phyloP scores from a whole-genome alignment of 2,797 vertebrate species.

The Tiaroga cobitis region DNA sequence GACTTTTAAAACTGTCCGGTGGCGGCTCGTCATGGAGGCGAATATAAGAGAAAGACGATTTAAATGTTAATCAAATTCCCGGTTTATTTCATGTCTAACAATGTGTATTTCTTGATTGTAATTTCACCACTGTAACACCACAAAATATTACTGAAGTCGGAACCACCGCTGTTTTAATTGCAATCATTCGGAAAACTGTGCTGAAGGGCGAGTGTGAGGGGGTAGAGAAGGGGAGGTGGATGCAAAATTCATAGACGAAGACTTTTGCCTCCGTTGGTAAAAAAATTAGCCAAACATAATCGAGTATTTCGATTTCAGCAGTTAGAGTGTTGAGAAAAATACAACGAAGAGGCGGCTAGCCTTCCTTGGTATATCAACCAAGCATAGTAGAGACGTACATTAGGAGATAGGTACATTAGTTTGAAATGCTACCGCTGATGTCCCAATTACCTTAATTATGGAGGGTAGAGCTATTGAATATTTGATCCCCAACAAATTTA shows the following conservation, averaged over 20 bases:
- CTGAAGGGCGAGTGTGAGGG: neutral
- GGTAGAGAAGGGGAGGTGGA: neutral
- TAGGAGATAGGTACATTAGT: neutral
- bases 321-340: neutral
- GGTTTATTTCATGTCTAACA: neutral
- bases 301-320: neutral
- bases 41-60: neutral
- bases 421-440: neutral
- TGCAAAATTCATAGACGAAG: neutral
- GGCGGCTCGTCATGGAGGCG: neutral
- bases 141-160: no score
- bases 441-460: neutral
- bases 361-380: neutral
- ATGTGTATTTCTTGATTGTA: neutral
- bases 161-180: no score
- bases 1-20: neutral
- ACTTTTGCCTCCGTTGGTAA: neutral
- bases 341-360: accelerated
- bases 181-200: neutral
- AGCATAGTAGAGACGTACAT: neutral
- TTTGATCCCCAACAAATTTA: neutral
- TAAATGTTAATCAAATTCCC: neutral
- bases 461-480: neutral
- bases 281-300: neutral
- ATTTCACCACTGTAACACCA: neutral